These are phyloP conservation scores for Hiodon alosoides DNA, from an alignment of 2,113 vertebrate genomes.

Conservation along the genomic window DNA sequence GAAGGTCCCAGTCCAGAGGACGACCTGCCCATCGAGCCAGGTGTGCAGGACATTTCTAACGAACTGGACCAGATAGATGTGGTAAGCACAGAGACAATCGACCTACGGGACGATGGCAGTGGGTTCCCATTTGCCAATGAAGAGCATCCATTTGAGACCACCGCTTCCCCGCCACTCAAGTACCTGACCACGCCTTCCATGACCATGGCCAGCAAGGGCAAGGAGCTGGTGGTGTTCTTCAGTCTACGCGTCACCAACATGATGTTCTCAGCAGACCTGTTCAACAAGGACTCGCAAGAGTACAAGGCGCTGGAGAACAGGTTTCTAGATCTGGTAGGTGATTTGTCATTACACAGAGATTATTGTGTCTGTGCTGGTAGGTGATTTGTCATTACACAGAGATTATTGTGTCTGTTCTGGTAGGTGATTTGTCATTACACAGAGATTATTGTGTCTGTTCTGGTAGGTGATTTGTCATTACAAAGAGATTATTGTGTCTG, in stretches of 20 bases:
- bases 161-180: conserved; percentile 50
- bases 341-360: neutral
- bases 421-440: too few relatives aligned
- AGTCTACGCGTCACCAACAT: conserved; percentile 84
- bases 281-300: conserved; percentile 80
- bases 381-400: too few relatives aligned
- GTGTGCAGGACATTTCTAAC: conserved; percentile 38
- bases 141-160: conserved; percentile 34
- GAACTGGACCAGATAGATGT: conserved; percentile 38
- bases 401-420: too few relatives aligned
- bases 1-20: neutral
- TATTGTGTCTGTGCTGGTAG: too few relatives aligned
- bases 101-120: conserved; percentile 49
- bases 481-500: too few relatives aligned
- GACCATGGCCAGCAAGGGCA: conserved; percentile 61
- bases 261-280: conserved; percentile 80
- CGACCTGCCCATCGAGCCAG: neutral
- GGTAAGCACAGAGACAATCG: conserved; percentile 32
- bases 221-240: conserved; percentile 88
- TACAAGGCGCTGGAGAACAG: conserved; percentile 76
- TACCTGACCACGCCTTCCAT: conserved; percentile 72
- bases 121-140: conserved; percentile 35
- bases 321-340: conserved; percentile 80
- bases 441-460: too few relatives aligned
- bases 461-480: too few relatives aligned